A percentile compares a stretch with the other conserved stretches of the same genome.
phyloP scores from a whole-genome alignment of 1,140 invertebrate species.

The Caenorhabditis brenneri region DNA sequence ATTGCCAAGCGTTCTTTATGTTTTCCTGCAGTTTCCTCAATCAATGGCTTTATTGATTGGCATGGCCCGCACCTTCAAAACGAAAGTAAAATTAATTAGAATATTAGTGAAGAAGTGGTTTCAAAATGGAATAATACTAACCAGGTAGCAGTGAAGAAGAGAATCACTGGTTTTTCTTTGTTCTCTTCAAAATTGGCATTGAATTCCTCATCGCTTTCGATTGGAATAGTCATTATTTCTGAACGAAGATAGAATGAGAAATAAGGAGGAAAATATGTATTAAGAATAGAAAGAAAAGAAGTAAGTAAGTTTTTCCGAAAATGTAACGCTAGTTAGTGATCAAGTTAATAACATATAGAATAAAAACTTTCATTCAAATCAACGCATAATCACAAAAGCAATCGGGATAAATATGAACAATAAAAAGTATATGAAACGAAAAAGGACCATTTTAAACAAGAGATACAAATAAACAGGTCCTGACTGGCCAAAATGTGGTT shows the following conservation, averaged over 20 bases:
- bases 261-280: not conserved
- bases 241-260: not conserved
- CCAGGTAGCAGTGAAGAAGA: slow-evolving; percentile 9
- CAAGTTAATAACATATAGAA: not conserved
- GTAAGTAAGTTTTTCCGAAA: not conserved
- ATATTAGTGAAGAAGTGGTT: too few species aligned
- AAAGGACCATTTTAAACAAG: not conserved
- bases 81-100: not conserved
- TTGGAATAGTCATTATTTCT: slow-evolving; percentile 1
- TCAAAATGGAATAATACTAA: not conserved
- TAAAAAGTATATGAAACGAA: not conserved
- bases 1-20: not conserved
- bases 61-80: slow-evolving; percentile 2
- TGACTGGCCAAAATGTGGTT: not conserved
- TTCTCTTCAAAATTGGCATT: not conserved
- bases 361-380: not conserved
- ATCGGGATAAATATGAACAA: not conserved
- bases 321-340: not conserved
- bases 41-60: not conserved
- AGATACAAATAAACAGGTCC: not conserved
- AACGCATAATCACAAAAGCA: slow-evolving; percentile 24
- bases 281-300: not conserved
- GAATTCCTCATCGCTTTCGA: not conserved
- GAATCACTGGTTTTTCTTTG: not conserved
- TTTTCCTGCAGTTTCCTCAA: not conserved